Base-by-base conservation (phyloP, 2,797 vertebrate species). In the Apodemus agrarius region DNA sequence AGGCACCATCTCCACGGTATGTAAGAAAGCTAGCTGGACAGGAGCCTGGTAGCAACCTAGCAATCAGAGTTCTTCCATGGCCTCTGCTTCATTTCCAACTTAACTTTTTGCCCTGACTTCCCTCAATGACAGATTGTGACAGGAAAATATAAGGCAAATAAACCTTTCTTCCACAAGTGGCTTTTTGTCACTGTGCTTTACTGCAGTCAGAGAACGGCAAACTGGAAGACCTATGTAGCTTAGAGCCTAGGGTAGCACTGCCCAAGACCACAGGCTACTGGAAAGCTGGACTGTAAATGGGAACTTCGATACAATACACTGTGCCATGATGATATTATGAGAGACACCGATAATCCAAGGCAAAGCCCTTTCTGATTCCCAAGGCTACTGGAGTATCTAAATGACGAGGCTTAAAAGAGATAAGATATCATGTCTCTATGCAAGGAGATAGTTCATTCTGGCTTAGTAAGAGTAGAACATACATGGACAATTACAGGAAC, bases 381-480 rank as follows among this genome's bases (percentile, higher is more conserved):
- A 72, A 31, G 34, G 31, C 34, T 72, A 49, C 34, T 72, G 34
- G 34, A 49, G 49, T 16, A 31, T 75, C 52, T 57, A 40, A 74
- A 74, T 29, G 49, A 29, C 29, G 5, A 57, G 34, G 8, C 34
- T 72, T 72, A 87, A 52, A 34, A 37, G 22, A 19, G 29, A 24
- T 37, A 17, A 12, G n/a, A 24, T 74, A 65, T 24, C 3, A 24
- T 34, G n/a, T n/a, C 61, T 49, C 14, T 54, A n/a, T 10, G 69
- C 79, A 31, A 1, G 3, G 69, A n/a, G 11, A 72, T 17, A 12
- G 26, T 57, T 87, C 83, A 57, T 4, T 0, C 49, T 43, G 90
- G 16, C 9, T 4, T 0, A 0, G 26, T 0, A 24, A 2, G 86
- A 59, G 26, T 16, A 46, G 49, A 75, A 31, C 17, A 6, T 1